Base-by-base conservation (phyloP, 2,113 vertebrate species). In the Serilophus lunatus region DNA sequence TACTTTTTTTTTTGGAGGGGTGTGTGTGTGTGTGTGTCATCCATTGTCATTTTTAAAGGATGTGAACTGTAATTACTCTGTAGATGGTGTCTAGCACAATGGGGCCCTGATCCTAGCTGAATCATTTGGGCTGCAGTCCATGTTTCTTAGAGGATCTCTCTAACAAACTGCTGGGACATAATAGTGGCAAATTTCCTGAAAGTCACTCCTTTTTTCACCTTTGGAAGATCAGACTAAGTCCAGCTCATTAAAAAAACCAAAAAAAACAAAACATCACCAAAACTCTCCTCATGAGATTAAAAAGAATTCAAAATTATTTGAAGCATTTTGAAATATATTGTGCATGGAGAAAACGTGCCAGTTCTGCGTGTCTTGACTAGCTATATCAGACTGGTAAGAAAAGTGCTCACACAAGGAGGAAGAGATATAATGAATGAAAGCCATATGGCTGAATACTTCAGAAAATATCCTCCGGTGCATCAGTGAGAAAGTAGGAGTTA, bases 401-500 rank as follows among this genome's bases (percentile, higher is more conserved):
- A 76, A 92, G 17, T 23, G 49, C 36, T 92, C 75, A 56, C 50
- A 61, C 19, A 89, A 80, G 33, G 33, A 66, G 33, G 60, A 95
- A 66, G 74, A 88, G 20, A 19, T 82, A 63, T 40, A 71, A 40
- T 59, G 78, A 96, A 54, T 82, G 63, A 94, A 79, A 95, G 42
- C 61, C 45, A 20, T 59, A 61, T 51, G 35, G 42, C 66, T 91
- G 59, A 80, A 77, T 92, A 70, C 29, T 82, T 80, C 64, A 94
- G 90, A 80, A 92, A 93, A 91, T 77, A 92, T 53, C 84, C 89
- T 80, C 63, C 63, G 91, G 61, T 77, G 82, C 89, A 86, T 91
- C 84, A 95, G 0, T 77, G 50, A 75, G 75, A 85, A 89, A 76
- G 82, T 96, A 94, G 92, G 95, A 93, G 94, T 96, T 71, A 83